These are phyloP conservation scores for Pedionomus torquatus DNA, from an alignment of 2,113 vertebrate genomes.

Conservation along the genomic window DNA sequence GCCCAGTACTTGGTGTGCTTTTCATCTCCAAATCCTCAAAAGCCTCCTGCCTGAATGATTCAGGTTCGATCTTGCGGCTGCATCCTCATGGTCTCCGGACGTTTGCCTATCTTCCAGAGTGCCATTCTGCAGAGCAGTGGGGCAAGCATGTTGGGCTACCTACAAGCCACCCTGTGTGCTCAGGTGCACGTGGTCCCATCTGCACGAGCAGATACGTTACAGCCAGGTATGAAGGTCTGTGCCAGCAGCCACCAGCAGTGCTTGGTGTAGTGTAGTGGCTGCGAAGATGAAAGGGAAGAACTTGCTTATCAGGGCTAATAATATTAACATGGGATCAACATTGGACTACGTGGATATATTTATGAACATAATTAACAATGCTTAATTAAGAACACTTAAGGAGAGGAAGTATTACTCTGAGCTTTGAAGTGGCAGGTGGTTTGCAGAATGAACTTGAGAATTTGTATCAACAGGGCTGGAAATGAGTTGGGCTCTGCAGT, in stretches of 20 bases:
- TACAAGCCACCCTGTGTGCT: not conserved
- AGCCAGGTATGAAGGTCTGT: not conserved
- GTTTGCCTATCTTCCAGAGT: not conserved
- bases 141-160: not conserved
- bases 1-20: not conserved
- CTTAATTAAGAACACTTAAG: not conserved
- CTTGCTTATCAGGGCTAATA: not conserved
- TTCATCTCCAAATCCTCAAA: not conserved
- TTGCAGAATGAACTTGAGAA: not conserved
- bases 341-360: not conserved
- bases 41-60: not conserved
- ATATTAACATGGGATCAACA: not conserved
- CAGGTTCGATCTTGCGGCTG: not conserved
- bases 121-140: not conserved
- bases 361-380: not conserved
- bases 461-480: not conserved
- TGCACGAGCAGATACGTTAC: too few relatives aligned
- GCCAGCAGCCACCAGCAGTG: not conserved
- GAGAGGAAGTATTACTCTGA: not conserved
- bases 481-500: not conserved
- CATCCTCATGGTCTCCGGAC: not conserved
- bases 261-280: not conserved
- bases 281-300: not conserved
- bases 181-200: accelerated
- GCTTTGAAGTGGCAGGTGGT: not conserved